Percentiles rank a stretch among this genome's conserved stretches.
Evolutionary conservation across 2,113 vertebrate species (phyloP).

Genomic region (Lepidothrix coronata): DNA sequence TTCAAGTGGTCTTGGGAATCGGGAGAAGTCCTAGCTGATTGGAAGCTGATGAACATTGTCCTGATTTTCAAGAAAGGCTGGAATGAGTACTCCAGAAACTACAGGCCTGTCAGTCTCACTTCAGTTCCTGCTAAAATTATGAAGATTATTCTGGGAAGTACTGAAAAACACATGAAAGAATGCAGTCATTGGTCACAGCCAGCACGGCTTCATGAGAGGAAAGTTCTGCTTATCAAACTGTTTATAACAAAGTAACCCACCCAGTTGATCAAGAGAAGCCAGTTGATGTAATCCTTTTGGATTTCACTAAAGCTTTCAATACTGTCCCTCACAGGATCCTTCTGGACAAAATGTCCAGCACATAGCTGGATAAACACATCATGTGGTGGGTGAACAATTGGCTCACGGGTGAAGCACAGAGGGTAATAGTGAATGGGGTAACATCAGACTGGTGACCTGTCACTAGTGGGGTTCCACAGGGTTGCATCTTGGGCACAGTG

Average conservation of each 20-base stretch:
- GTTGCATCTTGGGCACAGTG: neutral
- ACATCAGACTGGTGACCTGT: neutral
- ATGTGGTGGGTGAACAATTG: neutral
- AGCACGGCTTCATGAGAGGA: no score
- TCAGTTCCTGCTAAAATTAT: no score
- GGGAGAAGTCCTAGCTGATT: neutral
- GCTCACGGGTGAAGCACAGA: neutral
- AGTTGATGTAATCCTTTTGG: no score
- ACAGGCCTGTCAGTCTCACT: no score
- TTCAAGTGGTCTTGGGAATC: neutral
- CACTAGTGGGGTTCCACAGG: neutral
- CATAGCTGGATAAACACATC: neutral
- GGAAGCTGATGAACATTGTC: neutral
- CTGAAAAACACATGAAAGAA: no score
- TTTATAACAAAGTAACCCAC: no score
- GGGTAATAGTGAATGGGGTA: neutral
- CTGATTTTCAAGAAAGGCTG: no score
- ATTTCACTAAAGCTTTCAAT: neutral
- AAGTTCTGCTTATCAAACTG: no score
- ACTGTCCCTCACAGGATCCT: neutral
- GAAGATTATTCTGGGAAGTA: no score
- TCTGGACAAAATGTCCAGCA: neutral
- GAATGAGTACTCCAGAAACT: no score
- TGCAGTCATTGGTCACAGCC: no score
- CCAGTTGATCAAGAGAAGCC: no score